Evolutionary conservation across 2,113 vertebrate species (phyloP).

Genomic region (Petrocephalus zakoni): DNA sequence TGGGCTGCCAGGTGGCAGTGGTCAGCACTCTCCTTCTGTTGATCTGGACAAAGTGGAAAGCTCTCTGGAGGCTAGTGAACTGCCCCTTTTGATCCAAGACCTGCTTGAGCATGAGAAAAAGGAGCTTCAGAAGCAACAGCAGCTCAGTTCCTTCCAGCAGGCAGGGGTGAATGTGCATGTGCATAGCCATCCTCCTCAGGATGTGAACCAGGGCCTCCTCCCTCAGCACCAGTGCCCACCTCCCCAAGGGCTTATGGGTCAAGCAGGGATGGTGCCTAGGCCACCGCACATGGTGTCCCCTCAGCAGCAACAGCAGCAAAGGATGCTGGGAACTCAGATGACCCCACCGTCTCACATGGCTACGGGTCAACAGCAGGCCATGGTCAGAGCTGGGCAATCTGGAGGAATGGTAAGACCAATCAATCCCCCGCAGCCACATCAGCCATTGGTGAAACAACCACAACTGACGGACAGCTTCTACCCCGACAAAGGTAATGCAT

Average conservation of each 20-base stretch:
- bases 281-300: conserved; percentile 49
- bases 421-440: conserved; percentile 54
- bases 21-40: conserved; percentile 74
- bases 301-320: conserved; percentile 68
- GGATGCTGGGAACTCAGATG: conserved; percentile 57
- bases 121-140: conserved; percentile 85
- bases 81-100: conserved; percentile 91
- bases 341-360: conserved; percentile 61
- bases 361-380: conserved; percentile 69
- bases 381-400: conserved; percentile 71
- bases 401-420: conserved; percentile 67
- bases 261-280: conserved; percentile 68
- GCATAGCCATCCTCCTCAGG: conserved; percentile 52
- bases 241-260: conserved; percentile 59
- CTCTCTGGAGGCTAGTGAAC: conserved; percentile 83
- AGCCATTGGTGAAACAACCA: conserved; percentile 62
- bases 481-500: conserved; percentile 82
- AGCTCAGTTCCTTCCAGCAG: conserved; percentile 72
- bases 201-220: conserved; percentile 59
- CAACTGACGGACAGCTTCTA: conserved; percentile 86
- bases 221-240: conserved; percentile 62
- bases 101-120: conserved; percentile 96
- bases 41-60: conserved; percentile 96
- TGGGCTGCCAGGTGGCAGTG: conserved; percentile 66
- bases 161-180: conserved; percentile 61